Evolutionary conservation across 2,888 invertebrate genomes (phyloP).

Genomic region (Mimas tiliae): DNA sequence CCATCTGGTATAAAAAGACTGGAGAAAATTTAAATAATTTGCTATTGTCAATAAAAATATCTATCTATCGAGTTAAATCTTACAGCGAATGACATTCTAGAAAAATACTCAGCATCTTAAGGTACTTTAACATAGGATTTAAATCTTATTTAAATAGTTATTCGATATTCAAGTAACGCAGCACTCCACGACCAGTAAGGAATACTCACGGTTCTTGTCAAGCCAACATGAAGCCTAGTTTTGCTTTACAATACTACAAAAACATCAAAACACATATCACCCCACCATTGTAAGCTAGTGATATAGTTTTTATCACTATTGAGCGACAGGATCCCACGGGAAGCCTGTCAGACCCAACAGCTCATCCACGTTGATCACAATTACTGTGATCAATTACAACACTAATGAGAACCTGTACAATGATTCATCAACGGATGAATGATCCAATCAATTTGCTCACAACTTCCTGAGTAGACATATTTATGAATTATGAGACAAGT

Average conservation of each 20-base stretch:
- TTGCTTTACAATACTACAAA: not conserved
- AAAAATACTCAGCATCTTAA: too few relatives aligned
- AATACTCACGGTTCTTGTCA: too few relatives aligned
- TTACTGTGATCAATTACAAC: not conserved
- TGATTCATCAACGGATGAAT: constrained; percentile 6
- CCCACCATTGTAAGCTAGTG: not conserved
- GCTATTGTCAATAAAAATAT: too few relatives aligned
- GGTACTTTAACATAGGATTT: too few relatives aligned
- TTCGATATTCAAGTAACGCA: too few relatives aligned
- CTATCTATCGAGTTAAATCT: too few relatives aligned
- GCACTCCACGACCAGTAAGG: too few relatives aligned
- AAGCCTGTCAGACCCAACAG: not conserved
- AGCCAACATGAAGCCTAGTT: not conserved
- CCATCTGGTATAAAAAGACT: too few relatives aligned
- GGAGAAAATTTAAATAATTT: too few relatives aligned
- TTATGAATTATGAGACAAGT: not conserved
- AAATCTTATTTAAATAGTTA: too few relatives aligned
- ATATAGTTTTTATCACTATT: not conserved
- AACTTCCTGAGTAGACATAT: not conserved
- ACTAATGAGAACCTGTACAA: not conserved
- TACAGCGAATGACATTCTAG: too few relatives aligned
- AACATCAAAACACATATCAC: not conserved
- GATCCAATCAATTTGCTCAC: constrained; percentile 6
- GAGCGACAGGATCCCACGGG: constrained; percentile 18
- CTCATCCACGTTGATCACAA: constrained; percentile 6